Evolutionary conservation across 2,888 invertebrate genomes (phyloP), one percentile per base, ranked within the genome.

Genomic region (Limenitis camilla): DNA sequence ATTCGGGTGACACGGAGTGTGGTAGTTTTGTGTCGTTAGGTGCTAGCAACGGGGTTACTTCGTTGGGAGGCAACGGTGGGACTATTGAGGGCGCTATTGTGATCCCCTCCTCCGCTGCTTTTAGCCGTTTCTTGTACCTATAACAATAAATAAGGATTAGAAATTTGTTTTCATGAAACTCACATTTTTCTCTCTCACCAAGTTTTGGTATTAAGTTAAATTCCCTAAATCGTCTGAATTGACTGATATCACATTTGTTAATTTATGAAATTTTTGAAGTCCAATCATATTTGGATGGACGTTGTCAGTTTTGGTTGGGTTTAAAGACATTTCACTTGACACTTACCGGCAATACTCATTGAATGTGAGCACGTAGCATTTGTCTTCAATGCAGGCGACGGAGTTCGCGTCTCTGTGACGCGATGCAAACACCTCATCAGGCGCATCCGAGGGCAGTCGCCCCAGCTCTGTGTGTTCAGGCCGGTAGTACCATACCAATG

Each of bases 301-400:
- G 19, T 19, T 19, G 19, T 19, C 3, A 19, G 19, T 19, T 19
- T 19, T 19, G 19, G 19, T 19, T 19, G 19, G 3, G 19, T 19
- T 19, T 19, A 19, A 19, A 19, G 19, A 19, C 19, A 19, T 19
- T 19, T 19, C 19, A 19, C 19, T 19, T 19, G 19, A 19, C 3
- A 75, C 88, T 72, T 69, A 98, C 97, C 98, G 93, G 91, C 97
- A 97, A 76, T 97, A 98, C 88, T 98, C 98, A 82, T 96, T 96
- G 79, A 94, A 97, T 36, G 97, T 97, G 67, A 98, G 91, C 58
- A 98, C 98, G 81, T 95, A 97, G 86, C 98, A 98, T 82, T 96
- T 96, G 87, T 98, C 98, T 79, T 98, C 98, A 70, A 98, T 98
- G 79, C 97, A 98, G 53, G 98, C 98, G 53, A 98, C 98, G 68